Evolutionary conservation across 2,797 vertebrate species (phyloP).

Genomic region (Syndactyla subalaris): DNA sequence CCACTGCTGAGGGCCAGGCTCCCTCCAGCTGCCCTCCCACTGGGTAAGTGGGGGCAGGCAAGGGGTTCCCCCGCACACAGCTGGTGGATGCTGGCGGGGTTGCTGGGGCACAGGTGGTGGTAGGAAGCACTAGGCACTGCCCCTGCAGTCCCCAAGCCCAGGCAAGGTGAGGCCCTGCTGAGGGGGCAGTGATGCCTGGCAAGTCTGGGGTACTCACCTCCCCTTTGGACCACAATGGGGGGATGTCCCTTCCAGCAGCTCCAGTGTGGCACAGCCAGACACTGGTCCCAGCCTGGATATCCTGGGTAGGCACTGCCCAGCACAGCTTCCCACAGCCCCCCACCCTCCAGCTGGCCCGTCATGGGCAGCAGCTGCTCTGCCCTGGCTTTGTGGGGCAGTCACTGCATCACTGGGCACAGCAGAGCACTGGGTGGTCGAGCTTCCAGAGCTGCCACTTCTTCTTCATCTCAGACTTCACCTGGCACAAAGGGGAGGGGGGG

Average conservation of each 20-base stretch:
- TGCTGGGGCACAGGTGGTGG: not conserved
- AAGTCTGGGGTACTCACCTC: not conserved
- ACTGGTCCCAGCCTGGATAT: not conserved
- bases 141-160: rapidly evolving
- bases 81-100: not conserved
- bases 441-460: constrained; percentile 83
- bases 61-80: rapidly evolving
- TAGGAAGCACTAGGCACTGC: not conserved
- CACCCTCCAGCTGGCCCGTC: not conserved
- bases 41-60: rapidly evolving
- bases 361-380: not conserved
- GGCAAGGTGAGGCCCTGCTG: not conserved
- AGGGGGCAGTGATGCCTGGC: not conserved
- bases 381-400: not conserved
- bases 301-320: not conserved
- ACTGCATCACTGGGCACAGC: constrained; percentile 74
- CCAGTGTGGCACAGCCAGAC: not conserved
- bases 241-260: not conserved
- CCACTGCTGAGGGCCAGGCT: not conserved
- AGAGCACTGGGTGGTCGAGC: constrained; percentile 61
- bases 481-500: rapidly evolving
- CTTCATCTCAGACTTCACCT: constrained; percentile 84
- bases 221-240: rapidly evolving
- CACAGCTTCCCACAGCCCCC: not conserved
- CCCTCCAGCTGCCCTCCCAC: not conserved